Percentiles rank a stretch among this genome's conserved stretches.
These are phyloP conservation scores for Ailuropoda melanoleuca DNA, from an alignment of 2,113 vertebrate genomes.

Conservation along the genomic window DNA sequence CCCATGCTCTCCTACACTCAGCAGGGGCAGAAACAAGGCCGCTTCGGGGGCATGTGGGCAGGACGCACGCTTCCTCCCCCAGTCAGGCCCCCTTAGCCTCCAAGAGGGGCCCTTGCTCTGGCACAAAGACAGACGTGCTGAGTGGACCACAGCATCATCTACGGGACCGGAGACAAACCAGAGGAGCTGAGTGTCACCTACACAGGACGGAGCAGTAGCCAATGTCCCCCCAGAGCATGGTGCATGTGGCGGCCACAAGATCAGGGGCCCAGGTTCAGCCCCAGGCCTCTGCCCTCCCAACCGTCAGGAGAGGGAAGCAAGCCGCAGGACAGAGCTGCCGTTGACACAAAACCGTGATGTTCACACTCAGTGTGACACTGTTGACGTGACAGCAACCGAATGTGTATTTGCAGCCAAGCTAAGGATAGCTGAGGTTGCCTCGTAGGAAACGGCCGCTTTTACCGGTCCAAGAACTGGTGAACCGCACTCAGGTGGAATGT, in stretches of 20 bases:
- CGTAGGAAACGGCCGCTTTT: rapidly evolving
- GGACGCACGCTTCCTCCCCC: rapidly evolving
- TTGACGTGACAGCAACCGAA: rapidly evolving
- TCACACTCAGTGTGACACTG: rapidly evolving
- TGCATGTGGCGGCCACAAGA: rapidly evolving
- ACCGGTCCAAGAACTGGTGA: rapidly evolving
- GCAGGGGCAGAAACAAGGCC: background rate
- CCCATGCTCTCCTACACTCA: rapidly evolving
- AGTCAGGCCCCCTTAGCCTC: background rate
- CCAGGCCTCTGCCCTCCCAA: background rate
- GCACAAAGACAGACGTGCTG: background rate
- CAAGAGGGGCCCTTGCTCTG: background rate
- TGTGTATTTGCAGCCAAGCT: rapidly evolving
- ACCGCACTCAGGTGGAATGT: rapidly evolving
- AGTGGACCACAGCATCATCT: background rate
- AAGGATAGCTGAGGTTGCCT: rapidly evolving
- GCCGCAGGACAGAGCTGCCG: background rate
- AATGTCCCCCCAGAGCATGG: background rate
- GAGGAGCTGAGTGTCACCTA: rapidly evolving
- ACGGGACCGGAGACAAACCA: rapidly evolving
- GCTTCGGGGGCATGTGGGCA: background rate
- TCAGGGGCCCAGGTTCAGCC: background rate
- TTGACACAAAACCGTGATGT: background rate
- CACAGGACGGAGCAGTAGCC: rapidly evolving
- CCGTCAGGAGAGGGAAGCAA: too few species aligned